Evolutionary conservation across 53 echinoderm and acorn worm genomes (phyloP).

Genomic region (Temnopleurus reevesii): DNA sequence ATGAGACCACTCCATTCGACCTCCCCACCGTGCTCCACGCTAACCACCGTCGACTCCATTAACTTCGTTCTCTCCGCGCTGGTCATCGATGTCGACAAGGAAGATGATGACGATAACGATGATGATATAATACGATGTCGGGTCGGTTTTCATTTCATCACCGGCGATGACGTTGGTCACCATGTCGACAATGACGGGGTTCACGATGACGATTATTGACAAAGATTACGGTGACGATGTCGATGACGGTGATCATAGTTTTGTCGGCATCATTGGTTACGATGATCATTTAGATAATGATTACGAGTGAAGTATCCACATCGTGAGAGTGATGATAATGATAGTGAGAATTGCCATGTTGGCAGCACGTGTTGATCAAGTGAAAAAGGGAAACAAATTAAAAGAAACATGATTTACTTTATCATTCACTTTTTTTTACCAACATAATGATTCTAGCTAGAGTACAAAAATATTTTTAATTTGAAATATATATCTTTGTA

Average conservation of each 20-base stretch:
- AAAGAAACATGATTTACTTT: neutral
- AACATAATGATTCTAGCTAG: too few relatives aligned
- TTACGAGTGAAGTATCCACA: too few relatives aligned
- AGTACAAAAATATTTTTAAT: too few relatives aligned
- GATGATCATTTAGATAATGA: too few relatives aligned
- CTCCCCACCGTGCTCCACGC: neutral
- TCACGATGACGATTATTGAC: neutral
- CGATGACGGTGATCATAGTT: neutral
- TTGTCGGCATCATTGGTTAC: too few relatives aligned
- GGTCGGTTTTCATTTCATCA: neutral
- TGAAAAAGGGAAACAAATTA: neutral
- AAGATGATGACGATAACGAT: neutral
- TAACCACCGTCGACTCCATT: constrained; percentile 25
- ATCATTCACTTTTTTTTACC: neutral
- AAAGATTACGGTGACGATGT: neutral
- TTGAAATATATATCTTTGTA: too few relatives aligned
- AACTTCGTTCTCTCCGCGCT: constrained; percentile 7
- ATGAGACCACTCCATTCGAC: constrained; percentile 65
- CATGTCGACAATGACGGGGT: neutral
- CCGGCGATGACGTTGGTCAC: neutral
- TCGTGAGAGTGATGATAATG: neutral
- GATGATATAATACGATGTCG: neutral
- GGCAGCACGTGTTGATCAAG: neutral
- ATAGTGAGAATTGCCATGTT: neutral
- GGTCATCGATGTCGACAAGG: neutral